Evolutionary conservation across 1,140 invertebrate genomes (phyloP).

Genomic region (Lasaia peninsularis): DNA sequence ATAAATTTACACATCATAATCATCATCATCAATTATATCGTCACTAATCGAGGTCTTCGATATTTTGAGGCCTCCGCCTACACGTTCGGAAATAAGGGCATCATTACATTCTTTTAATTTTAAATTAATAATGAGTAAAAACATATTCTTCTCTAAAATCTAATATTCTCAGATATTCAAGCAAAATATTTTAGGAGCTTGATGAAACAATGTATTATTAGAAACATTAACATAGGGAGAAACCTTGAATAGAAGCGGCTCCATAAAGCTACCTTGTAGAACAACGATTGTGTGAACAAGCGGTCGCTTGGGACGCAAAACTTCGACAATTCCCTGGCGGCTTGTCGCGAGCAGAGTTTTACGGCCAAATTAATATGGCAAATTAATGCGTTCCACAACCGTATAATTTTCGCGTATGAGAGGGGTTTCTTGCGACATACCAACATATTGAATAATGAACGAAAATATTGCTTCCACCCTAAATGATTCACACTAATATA

Average conservation of each 20-base stretch:
- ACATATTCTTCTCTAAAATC: slow-evolving; percentile 16
- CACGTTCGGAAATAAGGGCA: too few species aligned
- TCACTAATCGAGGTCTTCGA: too few species aligned
- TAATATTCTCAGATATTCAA: not conserved
- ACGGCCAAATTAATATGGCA: slow-evolving; percentile 79
- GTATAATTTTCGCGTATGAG: slow-evolving; percentile 68
- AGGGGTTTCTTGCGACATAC: slow-evolving; percentile 64
- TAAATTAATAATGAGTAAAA: too few species aligned
- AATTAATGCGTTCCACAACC: slow-evolving; percentile 75
- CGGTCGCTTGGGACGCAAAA: slow-evolving; percentile 61
- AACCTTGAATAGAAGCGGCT: slow-evolving; percentile 50
- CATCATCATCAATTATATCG: too few species aligned
- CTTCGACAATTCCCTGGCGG: slow-evolving; percentile 59
- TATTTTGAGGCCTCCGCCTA: too few species aligned
- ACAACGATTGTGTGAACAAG: slow-evolving; percentile 66
- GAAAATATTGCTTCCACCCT: slow-evolving; percentile 19
- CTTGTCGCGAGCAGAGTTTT: slow-evolving; percentile 76
- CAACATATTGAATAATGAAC: slow-evolving; percentile 39
- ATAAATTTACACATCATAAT: too few species aligned
- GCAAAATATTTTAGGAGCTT: slow-evolving; percentile 13
- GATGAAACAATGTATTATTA: slow-evolving; percentile 16
- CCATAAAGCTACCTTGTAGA: slow-evolving; percentile 51
- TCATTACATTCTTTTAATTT: too few species aligned
- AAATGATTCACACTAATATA: slow-evolving; percentile 16
- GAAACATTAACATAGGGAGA: slow-evolving; percentile 39